Conservation (phyloP, 37 sponge, comb jelly and placozoan species). For the Aplysina aerophoba region DNA sequence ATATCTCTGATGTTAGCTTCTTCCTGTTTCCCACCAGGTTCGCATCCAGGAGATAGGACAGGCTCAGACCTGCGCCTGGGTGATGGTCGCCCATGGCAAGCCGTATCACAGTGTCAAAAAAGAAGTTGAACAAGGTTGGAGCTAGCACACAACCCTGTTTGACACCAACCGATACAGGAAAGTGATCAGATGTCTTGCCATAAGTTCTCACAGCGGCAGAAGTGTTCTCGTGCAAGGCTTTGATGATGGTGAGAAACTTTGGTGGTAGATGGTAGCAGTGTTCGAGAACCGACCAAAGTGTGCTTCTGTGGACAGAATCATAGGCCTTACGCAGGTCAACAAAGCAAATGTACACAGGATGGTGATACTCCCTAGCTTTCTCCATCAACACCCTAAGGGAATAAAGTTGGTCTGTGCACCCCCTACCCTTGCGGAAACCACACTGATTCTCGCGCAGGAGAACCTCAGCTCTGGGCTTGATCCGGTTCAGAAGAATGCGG, state of each 20-base stretch:
- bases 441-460: slow-evolving; percentile 32
- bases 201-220: slow-evolving; percentile 11
- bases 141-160: slow-evolving; percentile 18
- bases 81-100: not conserved
- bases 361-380: not conserved
- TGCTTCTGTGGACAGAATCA: not conserved
- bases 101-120: slow-evolving; percentile 2
- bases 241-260: slow-evolving; percentile 1
- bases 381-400: slow-evolving; percentile 6
- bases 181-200: not conserved
- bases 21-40: slow-evolving; percentile 9
- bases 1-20: slow-evolving; percentile 1
- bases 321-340: slow-evolving; percentile 28
- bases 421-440: slow-evolving; percentile 20
- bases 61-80: not conserved
- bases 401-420: slow-evolving; percentile 19
- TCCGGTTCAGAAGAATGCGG: slow-evolving; percentile 5
- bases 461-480: slow-evolving; percentile 3
- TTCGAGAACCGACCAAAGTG: slow-evolving; percentile 9
- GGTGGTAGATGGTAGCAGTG: slow-evolving; percentile 13
- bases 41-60: slow-evolving; percentile 22
- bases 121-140: slow-evolving; percentile 11
- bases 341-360: slow-evolving; percentile 9
- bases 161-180: slow-evolving; percentile 21
- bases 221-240: not conserved